A percentile compares a stretch with the other conserved stretches of the same genome.
Conservation (phyloP, 2,888 invertebrate genomes). For the Anorthoa munda region DNA sequence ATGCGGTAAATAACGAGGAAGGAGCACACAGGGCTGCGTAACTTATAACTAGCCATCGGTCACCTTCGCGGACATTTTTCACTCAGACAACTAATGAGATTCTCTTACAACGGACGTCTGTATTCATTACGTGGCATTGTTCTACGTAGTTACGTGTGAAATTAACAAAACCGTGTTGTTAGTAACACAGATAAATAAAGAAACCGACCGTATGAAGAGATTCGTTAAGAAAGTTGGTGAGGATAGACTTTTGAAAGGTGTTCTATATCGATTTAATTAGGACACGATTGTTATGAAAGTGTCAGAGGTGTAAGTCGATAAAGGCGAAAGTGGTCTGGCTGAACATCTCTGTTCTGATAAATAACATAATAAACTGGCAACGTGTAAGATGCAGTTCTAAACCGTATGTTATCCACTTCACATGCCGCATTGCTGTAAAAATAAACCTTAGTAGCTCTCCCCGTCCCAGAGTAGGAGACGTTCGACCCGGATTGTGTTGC, state of each 20-base stretch:
- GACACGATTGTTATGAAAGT: slow-evolving; percentile 30
- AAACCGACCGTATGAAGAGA: slow-evolving; percentile 5
- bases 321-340: slow-evolving; percentile 9
- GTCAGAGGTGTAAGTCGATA: slow-evolving; percentile 23
- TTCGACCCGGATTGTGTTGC: slow-evolving; percentile 79
- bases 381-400: slow-evolving; percentile 31
- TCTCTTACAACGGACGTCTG: slow-evolving; percentile 69
- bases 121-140: slow-evolving; percentile 76
- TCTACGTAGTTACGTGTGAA: slow-evolving; percentile 69
- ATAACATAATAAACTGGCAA: slow-evolving; percentile 23
- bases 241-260: slow-evolving; percentile 27
- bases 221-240: slow-evolving; percentile 31
- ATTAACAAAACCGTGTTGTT: slow-evolving; percentile 59
- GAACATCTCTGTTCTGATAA: slow-evolving; percentile 17
- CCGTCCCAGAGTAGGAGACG: slow-evolving; percentile 66
- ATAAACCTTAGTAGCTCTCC: slow-evolving; percentile 76
- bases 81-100: slow-evolving; percentile 76
- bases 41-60: slow-evolving; percentile 76
- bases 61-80: slow-evolving; percentile 74
- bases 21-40: slow-evolving; percentile 60
- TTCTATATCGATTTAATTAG: slow-evolving; percentile 29
- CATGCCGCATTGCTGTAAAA: slow-evolving; percentile 83
- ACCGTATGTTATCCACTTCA: slow-evolving; percentile 66
- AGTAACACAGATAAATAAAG: slow-evolving; percentile 38
- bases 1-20: slow-evolving; percentile 67